phyloP scores from a whole-genome alignment of 2,888 invertebrate species.

The Exephanes ischioxanthus region DNA sequence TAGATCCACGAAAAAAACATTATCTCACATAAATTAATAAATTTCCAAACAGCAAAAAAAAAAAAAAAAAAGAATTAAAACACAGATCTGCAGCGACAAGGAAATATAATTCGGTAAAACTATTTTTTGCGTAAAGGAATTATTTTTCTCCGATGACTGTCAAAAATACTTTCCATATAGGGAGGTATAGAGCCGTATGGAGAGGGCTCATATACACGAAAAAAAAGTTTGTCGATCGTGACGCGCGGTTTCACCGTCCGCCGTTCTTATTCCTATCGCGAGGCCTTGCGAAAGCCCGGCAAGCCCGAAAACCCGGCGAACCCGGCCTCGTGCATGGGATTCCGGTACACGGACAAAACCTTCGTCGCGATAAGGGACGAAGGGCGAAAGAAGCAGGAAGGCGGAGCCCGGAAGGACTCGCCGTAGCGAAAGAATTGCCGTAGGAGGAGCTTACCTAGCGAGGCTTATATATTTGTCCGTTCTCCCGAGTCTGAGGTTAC shows the following conservation, averaged over 20 bases:
- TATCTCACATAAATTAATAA: no score
- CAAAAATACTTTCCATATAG: neutral
- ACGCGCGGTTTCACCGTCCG: constrained; percentile 66
- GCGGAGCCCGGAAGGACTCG: constrained; percentile 44
- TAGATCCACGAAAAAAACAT: no score
- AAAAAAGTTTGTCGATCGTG: constrained; percentile 45
- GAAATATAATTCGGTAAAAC: no score
- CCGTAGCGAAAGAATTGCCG: constrained; percentile 45
- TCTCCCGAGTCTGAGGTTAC: constrained; percentile 53
- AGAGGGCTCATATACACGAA: constrained; percentile 19
- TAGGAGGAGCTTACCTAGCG: constrained; percentile 44
- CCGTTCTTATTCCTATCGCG: constrained; percentile 48
- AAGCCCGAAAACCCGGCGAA: neutral
- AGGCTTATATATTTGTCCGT: constrained; percentile 59
- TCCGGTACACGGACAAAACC: constrained; percentile 1
- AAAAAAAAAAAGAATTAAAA: no score
- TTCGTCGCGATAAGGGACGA: constrained; percentile 63
- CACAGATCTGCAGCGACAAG: no score
- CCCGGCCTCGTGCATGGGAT: neutral
- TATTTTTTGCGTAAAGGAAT: constrained; percentile 46
- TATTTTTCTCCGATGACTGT: constrained; percentile 5
- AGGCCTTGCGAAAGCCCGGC: constrained; percentile 14
- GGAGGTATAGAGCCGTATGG: neutral
- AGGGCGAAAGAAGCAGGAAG: constrained; percentile 64
- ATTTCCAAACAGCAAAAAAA: no score